Conservation (phyloP, 2,888 invertebrate genomes). For the Agrochola litura region DNA sequence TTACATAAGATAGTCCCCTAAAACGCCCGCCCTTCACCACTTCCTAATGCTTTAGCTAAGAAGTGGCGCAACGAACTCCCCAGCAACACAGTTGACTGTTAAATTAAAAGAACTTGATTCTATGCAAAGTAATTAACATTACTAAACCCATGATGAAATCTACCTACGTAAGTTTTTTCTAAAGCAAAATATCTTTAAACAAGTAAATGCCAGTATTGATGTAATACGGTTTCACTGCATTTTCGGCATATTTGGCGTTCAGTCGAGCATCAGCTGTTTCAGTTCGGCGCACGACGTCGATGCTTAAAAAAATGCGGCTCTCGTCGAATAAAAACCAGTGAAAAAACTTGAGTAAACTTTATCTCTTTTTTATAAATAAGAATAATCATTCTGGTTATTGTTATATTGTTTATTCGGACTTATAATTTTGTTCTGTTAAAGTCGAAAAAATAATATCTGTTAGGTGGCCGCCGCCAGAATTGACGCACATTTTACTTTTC, state of each 20-base stretch:
- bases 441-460: too few relatives aligned
- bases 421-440: too few relatives aligned
- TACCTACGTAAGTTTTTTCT: too few relatives aligned
- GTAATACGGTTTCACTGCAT: background rate
- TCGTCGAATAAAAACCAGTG: too few relatives aligned
- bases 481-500: too few relatives aligned
- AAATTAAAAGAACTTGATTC: background rate
- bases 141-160: background rate
- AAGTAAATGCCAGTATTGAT: background rate
- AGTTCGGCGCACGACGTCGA: background rate
- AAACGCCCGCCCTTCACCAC: too few relatives aligned
- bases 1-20: too few relatives aligned
- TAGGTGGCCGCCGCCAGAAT: too few relatives aligned
- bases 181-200: background rate
- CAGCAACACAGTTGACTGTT: background rate
- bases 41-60: background rate
- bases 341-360: too few relatives aligned
- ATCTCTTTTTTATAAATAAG: too few relatives aligned
- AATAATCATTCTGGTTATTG: too few relatives aligned
- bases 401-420: too few relatives aligned
- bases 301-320: background rate
- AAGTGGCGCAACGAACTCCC: background rate
- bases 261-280: background rate
- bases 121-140: background rate
- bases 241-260: background rate